Evolutionary conservation across 2,888 invertebrate species (phyloP).

Genomic region (Heliothis peltigera): DNA sequence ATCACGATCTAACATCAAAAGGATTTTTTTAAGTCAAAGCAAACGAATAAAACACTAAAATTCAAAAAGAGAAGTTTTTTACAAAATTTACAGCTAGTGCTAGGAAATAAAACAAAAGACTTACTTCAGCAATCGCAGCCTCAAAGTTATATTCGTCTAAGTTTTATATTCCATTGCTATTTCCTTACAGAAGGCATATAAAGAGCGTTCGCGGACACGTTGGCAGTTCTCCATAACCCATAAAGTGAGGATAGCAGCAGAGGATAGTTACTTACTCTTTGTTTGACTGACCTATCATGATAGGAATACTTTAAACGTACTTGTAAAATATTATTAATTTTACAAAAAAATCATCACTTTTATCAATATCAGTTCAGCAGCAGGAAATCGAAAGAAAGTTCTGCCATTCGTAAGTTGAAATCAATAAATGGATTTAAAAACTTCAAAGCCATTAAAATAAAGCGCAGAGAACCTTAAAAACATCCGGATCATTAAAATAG

Average conservation of each 20-base stretch:
- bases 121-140: not conserved
- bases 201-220: conserved; percentile 27
- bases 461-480: conserved; percentile 55
- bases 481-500: conserved; percentile 75
- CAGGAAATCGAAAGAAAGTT: not conserved
- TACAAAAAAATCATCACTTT: not conserved
- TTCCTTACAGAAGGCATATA: conserved; percentile 23
- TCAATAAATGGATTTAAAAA: conserved; percentile 4
- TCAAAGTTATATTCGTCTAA: conserved; percentile 10
- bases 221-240: conserved; percentile 56
- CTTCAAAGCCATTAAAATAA: conserved; percentile 15
- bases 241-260: conserved; percentile 30
- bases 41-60: not conserved
- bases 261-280: conserved; percentile 29
- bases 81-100: not conserved
- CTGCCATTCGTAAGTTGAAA: not conserved
- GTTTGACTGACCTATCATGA: conserved; percentile 25
- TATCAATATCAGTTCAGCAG: not conserved
- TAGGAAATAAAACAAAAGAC: conserved; percentile 2
- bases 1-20: not conserved
- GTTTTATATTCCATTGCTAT: conserved; percentile 31
- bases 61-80: not conserved
- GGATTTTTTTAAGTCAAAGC: not conserved
- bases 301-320: conserved; percentile 3
- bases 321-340: not conserved